Conservation (phyloP, 2,113 vertebrate species). For the Heloderma charlesbogerti region DNA sequence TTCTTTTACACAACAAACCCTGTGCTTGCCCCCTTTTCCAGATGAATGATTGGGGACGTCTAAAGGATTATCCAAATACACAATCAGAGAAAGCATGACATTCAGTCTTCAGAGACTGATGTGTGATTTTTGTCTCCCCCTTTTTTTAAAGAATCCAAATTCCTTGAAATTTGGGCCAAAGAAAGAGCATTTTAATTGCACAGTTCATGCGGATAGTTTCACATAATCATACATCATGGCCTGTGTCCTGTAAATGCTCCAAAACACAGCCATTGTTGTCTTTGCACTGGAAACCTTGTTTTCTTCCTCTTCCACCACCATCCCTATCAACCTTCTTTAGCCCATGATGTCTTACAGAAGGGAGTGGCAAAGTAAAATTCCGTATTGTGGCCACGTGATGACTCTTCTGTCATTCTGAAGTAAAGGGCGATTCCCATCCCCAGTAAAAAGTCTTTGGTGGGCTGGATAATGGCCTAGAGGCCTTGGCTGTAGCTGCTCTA, state of each 20-base stretch:
- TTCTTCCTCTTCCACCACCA: background rate
- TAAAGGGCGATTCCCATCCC: background rate
- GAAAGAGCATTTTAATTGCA: background rate
- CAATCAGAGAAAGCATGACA: background rate
- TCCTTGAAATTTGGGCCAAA: background rate
- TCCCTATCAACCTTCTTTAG: background rate
- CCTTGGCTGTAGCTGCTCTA: background rate
- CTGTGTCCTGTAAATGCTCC: background rate
- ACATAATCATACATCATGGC: background rate
- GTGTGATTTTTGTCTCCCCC: no score
- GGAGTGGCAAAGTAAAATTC: background rate
- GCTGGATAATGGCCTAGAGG: background rate
- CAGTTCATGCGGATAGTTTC: background rate
- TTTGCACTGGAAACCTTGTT: background rate
- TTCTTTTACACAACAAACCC: background rate
- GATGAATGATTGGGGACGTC: background rate
- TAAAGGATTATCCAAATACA: background rate
- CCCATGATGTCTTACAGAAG: background rate
- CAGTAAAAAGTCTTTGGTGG: background rate
- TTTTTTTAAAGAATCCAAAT: background rate
- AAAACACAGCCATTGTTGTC: background rate
- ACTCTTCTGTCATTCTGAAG: background rate
- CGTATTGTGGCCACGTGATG: background rate
- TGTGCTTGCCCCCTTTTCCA: background rate
- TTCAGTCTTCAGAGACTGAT: background rate